Base-by-base conservation (phyloP, 2,797 vertebrate species). In the Lates japonicus region DNA sequence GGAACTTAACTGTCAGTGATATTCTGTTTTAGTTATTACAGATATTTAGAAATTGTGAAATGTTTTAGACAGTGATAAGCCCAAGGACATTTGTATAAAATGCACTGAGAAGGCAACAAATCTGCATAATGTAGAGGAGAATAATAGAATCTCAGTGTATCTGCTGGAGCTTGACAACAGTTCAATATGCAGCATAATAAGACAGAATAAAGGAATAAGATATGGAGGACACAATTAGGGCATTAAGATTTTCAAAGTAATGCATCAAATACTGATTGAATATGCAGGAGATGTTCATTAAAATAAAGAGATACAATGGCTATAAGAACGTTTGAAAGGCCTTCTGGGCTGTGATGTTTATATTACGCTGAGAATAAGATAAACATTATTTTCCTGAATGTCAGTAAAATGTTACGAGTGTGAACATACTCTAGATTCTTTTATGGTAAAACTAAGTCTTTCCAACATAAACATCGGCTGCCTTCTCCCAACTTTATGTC, bases 121-220 rank as follows among this genome's bases (percentile, higher is more conserved):
- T 44, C 20, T 67, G 2, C 57, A 52, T 37, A 19, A n/a, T 67
- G 17, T 14, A 20, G n/a, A 33, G 22, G n/a, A 48, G 12, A 54
- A 31, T 10, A 57, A 25, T 29, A 41, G 3, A 20, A 22, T 59
- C 7, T 13, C 42, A 5, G 5, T 61, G 31, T 20, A 37, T 63
- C 62, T 62, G 25, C 33, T 63, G 20, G 42, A 22, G 49, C 49
- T 51, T 57, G 62, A 62, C 70, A 82, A 59, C 37, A 58, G 55
- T 8, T 35, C 19, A 52, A 17, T 13, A 33, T 48, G 52, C 11
- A 35, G 10, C 12, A 42, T n/a, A 54, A 2, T 35, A 6, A 60
- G 49, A 33, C 22, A 60, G 14, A 51, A 54, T 12, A 54, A 62
- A 55, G 49, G 19, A 37, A 39, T 29, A 61, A 17, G 33, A 69